These are phyloP conservation scores for Heliothis peltigera DNA, from an alignment of 2,888 invertebrate species.

Conservation along the genomic window DNA sequence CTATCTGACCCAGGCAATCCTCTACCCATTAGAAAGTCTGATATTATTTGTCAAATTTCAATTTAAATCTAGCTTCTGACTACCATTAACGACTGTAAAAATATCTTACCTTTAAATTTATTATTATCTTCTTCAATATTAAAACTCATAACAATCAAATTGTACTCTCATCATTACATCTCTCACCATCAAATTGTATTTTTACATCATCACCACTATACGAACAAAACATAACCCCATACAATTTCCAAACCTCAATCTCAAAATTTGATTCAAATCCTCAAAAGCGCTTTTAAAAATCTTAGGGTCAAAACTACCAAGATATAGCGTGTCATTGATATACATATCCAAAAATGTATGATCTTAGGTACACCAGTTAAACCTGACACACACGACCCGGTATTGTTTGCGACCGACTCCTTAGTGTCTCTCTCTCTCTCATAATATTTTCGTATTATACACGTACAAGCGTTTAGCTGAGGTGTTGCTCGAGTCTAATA, in stretches of 20 bases:
- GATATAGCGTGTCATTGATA: conserved; percentile 10
- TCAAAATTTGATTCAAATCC: no score
- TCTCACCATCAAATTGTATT: no score
- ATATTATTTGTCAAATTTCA: no score
- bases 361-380: conserved; percentile 18
- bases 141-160: no score
- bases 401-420: conserved; percentile 38
- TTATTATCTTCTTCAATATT: no score
- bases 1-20: no score
- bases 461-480: background rate
- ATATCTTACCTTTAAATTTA: no score
- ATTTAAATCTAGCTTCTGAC: no score
- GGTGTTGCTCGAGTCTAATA: background rate
- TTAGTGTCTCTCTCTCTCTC: conserved; percentile 49
- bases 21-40: no score
- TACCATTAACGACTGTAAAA: no score
- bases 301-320: conserved; percentile 5
- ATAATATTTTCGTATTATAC: conserved; percentile 11
- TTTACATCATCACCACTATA: no score
- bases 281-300: conserved; percentile 13
- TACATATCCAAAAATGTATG: conserved; percentile 22
- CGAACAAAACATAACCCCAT: background rate
- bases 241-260: conserved; percentile 4
- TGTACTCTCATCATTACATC: no score
- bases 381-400: conserved; percentile 39